Evolutionary conservation across 2,113 vertebrate species (phyloP).

Genomic region (Sebastes schlegelii): DNA sequence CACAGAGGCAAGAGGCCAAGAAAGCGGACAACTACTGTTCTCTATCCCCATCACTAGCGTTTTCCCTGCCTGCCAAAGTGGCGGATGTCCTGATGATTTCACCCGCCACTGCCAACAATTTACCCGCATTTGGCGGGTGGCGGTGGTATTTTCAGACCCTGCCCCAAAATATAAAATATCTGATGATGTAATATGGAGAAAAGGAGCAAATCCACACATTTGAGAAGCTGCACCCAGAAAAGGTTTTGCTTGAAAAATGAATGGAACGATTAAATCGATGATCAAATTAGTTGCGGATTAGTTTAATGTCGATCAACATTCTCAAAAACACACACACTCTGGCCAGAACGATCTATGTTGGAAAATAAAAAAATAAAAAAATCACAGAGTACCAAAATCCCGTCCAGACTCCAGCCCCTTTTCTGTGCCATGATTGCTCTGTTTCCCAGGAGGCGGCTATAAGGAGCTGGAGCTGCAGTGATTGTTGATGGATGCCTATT

Average conservation of each 20-base stretch:
- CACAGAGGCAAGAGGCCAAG: no score
- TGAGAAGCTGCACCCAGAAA: background rate
- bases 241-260: background rate
- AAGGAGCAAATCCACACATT: background rate
- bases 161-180: background rate
- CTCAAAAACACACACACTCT: background rate
- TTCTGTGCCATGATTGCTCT: slow-evolving; percentile 53
- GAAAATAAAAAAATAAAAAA: background rate
- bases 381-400: slow-evolving; percentile 21
- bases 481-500: slow-evolving; percentile 54
- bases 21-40: no score
- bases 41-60: no score
- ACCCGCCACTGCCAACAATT: no score
- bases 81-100: no score
- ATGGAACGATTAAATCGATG: background rate
- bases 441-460: slow-evolving; percentile 41
- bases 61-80: no score
- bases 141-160: no score
- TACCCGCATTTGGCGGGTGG: no score
- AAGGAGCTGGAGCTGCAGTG: slow-evolving; percentile 36
- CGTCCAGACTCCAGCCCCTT: slow-evolving; percentile 18
- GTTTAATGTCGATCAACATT: background rate
- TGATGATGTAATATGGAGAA: background rate
- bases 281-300: background rate
- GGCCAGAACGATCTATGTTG: slow-evolving; percentile 6